phyloP scores from a whole-genome alignment of 2,797 vertebrate species.

The Lutjanus argentimaculatus region DNA sequence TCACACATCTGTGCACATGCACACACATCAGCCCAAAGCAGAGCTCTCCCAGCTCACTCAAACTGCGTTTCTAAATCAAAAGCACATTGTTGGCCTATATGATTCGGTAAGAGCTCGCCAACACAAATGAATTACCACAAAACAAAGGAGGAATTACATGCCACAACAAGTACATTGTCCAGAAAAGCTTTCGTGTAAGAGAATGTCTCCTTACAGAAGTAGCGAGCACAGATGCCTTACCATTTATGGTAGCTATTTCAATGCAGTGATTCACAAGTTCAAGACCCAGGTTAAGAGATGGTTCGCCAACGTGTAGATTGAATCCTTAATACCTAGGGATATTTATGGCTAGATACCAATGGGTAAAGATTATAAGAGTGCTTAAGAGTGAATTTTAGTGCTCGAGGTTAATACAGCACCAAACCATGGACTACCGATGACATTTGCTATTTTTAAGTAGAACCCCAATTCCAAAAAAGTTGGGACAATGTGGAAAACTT shows the following conservation, averaged over 20 bases:
- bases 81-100: slow-evolving; percentile 66
- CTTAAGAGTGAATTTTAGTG: not conserved
- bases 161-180: slow-evolving; percentile 50
- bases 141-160: slow-evolving; percentile 50
- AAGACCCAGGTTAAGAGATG: not conserved
- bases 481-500: no score
- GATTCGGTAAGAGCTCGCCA: slow-evolving; percentile 39
- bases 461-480: no score
- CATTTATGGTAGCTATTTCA: slow-evolving; percentile 45
- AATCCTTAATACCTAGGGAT: not conserved
- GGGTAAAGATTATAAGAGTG: not conserved
- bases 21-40: slow-evolving; percentile 9
- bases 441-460: no score
- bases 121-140: slow-evolving; percentile 57
- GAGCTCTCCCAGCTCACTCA: slow-evolving; percentile 30
- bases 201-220: slow-evolving; percentile 24
- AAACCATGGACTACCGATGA: no score
- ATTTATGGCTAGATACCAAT: not conserved
- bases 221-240: slow-evolving; percentile 2
- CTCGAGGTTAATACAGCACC: no score
- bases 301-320: not conserved
- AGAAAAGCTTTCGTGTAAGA: slow-evolving; percentile 34
- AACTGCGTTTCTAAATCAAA: slow-evolving; percentile 64
- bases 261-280: slow-evolving; percentile 1
- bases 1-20: not conserved